Evolutionary conservation across 2,113 vertebrate species (phyloP).

Genomic region (Nicator chloris): DNA sequence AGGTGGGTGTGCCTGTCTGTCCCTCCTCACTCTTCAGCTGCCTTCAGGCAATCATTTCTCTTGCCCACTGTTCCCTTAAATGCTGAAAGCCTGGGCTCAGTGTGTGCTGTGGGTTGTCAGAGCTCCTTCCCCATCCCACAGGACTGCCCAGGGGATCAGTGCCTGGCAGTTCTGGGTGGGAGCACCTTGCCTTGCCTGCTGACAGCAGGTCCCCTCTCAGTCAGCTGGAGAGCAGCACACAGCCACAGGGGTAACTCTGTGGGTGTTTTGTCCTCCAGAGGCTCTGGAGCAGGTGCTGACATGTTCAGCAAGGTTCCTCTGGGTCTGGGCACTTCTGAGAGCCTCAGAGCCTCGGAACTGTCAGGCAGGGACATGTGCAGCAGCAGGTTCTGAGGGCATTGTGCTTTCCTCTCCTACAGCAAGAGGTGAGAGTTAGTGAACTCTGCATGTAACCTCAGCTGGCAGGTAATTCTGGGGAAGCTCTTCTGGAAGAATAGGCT

Average conservation of each 20-base stretch:
- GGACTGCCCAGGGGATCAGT: neutral
- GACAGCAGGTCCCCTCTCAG: neutral
- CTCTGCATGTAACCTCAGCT: neutral
- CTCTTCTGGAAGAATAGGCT: neutral
- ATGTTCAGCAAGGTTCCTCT: neutral
- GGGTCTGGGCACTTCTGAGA: neutral
- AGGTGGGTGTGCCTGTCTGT: slow-evolving; percentile 66
- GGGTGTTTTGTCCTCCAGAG: neutral
- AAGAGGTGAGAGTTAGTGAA: neutral
- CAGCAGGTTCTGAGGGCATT: neutral
- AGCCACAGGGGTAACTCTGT: rapidly evolving
- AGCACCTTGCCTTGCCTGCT: neutral
- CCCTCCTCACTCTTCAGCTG: neutral
- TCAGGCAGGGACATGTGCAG: neutral
- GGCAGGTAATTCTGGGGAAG: neutral
- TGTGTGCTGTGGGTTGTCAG: neutral
- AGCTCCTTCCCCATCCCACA: neutral
- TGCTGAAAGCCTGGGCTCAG: neutral
- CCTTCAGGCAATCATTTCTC: neutral
- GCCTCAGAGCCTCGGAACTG: neutral
- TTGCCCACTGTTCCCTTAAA: neutral
- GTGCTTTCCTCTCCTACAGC: neutral
- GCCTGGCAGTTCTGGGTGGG: neutral
- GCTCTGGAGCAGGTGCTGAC: rapidly evolving
- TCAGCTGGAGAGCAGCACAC: neutral